phyloP scores from a whole-genome alignment of 2,797 vertebrate genomes.

The Calcarius lapponicus region DNA sequence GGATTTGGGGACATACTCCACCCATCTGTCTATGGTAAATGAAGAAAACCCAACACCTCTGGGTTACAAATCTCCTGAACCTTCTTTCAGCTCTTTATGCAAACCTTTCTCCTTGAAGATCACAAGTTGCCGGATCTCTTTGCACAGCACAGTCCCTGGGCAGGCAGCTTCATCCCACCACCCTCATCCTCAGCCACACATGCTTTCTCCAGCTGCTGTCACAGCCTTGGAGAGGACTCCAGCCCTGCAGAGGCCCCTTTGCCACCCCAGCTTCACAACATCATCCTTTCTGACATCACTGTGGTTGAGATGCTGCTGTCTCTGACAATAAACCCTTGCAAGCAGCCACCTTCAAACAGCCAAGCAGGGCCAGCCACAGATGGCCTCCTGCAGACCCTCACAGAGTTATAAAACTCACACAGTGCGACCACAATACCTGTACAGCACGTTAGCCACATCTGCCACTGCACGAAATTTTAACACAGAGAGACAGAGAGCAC shows the following conservation, averaged over 20 bases:
- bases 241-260: background rate
- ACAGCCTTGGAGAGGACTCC: background rate
- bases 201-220: background rate
- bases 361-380: background rate
- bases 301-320: accelerated
- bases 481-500: background rate
- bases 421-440: background rate
- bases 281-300: background rate
- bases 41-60: background rate
- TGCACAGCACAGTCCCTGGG: background rate
- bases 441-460: background rate
- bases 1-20: background rate
- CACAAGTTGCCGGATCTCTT: background rate
- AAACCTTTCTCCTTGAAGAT: background rate
- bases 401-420: accelerated
- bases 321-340: background rate
- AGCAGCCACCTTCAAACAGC: background rate
- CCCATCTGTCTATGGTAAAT: background rate
- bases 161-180: background rate
- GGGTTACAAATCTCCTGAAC: background rate
- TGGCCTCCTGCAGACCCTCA: background rate
- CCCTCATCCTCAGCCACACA: background rate
- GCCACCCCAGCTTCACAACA: background rate
- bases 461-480: background rate
- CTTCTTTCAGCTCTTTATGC: background rate